Percentiles rank a stretch among this genome's conserved stretches.
These are phyloP conservation scores for Adrianichthys oophorus DNA, from an alignment of 2,797 vertebrate species.

Conservation along the genomic window DNA sequence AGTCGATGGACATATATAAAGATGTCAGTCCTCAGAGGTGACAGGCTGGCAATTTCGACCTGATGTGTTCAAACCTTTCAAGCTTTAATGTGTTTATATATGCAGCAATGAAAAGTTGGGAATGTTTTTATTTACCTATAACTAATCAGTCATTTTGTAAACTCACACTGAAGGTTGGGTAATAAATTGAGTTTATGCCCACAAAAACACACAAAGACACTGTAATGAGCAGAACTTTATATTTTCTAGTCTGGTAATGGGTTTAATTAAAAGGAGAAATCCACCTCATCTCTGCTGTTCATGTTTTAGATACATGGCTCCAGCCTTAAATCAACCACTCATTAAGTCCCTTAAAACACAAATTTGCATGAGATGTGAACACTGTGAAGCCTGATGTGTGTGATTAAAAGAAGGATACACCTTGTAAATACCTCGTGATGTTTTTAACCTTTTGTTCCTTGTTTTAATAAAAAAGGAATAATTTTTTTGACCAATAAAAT, in stretches of 20 bases:
- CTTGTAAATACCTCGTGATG: neutral
- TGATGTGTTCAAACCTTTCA: constrained; percentile 17
- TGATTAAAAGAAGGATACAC: constrained; percentile 17
- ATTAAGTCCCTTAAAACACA: constrained; percentile 63
- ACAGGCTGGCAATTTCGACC: constrained; percentile 3
- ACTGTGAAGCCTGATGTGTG: constrained; percentile 57
- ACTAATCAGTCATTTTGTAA: constrained; percentile 36
- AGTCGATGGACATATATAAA: constrained; percentile 10
- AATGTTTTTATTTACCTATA: constrained; percentile 12
- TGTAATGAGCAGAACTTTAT: too few species aligned
- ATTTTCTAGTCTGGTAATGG: too few species aligned
- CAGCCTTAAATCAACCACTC: constrained; percentile 60
- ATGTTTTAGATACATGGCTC: constrained; percentile 43
- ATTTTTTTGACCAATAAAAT: too few species aligned
- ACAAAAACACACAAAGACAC: neutral
- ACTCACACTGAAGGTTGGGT: constrained; percentile 7
- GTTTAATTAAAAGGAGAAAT: constrained; percentile 20
- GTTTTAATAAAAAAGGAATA: neutral
- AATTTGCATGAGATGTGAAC: constrained; percentile 50
- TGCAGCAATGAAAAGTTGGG: constrained; percentile 2
- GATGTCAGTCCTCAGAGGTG: neutral
- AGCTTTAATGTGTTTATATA: neutral
- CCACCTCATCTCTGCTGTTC: constrained; percentile 44
- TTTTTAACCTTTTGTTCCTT: neutral
- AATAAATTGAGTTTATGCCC: constrained; percentile 28